These are phyloP conservation scores for Pan paniscus DNA, from an alignment of 2,113 vertebrate species.

Conservation along the genomic window DNA sequence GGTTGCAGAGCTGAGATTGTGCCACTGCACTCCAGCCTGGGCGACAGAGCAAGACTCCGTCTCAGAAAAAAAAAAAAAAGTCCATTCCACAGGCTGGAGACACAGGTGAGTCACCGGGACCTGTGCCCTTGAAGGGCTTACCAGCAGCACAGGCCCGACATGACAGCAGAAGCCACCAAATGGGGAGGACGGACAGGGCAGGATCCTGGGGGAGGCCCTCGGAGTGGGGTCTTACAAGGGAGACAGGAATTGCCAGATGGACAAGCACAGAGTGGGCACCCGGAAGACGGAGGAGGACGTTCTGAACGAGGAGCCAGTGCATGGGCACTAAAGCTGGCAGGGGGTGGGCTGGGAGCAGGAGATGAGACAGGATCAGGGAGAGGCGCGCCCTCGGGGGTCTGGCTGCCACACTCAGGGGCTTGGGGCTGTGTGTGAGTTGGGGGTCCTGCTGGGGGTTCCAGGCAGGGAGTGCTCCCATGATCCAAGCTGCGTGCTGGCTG, in stretches of 20 bases:
- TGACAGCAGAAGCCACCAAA: not conserved
- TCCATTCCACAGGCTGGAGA: not conserved
- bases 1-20: too few relatives aligned
- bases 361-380: not conserved
- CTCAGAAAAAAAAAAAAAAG: too few relatives aligned
- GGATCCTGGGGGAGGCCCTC: not conserved
- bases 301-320: not conserved
- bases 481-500: rapidly evolving
- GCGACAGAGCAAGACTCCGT: too few relatives aligned
- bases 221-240: not conserved
- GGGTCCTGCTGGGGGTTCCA: not conserved
- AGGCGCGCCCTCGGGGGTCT: not conserved
- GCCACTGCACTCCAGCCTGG: too few relatives aligned
- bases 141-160: not conserved
- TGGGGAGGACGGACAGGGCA: not conserved
- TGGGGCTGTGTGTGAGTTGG: not conserved
- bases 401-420: not conserved
- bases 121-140: not conserved
- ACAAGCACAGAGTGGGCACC: rapidly evolving
- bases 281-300: not conserved
- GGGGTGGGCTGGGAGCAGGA: too few relatives aligned
- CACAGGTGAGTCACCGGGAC: not conserved
- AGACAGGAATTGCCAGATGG: not conserved
- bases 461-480: not conserved
- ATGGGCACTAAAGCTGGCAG: not conserved